Evolutionary conservation across 2,797 vertebrate genomes (phyloP).

Genomic region (Pogonophryne albipinna): DNA sequence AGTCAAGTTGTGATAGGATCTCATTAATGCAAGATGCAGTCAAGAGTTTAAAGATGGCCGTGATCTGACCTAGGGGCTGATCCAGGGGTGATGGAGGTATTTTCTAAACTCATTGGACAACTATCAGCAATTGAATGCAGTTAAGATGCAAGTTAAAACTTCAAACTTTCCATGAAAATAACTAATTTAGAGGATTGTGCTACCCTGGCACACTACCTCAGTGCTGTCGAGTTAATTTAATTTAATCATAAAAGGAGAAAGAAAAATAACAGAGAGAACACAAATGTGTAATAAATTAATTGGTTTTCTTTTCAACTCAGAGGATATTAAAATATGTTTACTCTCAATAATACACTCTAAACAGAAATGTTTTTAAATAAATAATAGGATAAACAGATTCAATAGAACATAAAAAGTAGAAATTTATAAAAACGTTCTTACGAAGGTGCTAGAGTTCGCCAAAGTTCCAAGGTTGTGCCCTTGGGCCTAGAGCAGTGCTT

Average conservation of each 20-base stretch:
- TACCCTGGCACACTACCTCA: neutral
- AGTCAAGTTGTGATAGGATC: no score
- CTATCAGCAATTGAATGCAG: neutral
- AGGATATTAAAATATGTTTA: neutral
- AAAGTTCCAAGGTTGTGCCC: constrained; percentile 68
- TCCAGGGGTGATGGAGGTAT: constrained; percentile 1
- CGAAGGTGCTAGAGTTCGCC: constrained; percentile 42
- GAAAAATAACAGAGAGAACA: neutral
- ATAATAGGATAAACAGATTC: constrained; percentile 1
- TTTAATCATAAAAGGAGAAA: constrained; percentile 11
- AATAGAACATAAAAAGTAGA: neutral
- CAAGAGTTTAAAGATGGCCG: no score
- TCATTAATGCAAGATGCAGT: no score
- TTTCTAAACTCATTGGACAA: neutral
- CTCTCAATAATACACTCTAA: neutral
- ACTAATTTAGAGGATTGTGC: neutral
- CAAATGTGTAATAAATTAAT: neutral
- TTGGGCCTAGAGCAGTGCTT: constrained; percentile 50
- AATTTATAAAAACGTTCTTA: constrained; percentile 51
- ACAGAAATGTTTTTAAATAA: constrained; percentile 2
- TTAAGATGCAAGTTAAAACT: neutral
- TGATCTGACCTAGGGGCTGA: no score
- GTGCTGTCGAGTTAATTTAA: constrained; percentile 3
- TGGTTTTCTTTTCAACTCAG: neutral
- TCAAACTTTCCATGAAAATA: neutral